Conservation (phyloP, 2,888 invertebrate genomes). For the Philaethria dido region DNA sequence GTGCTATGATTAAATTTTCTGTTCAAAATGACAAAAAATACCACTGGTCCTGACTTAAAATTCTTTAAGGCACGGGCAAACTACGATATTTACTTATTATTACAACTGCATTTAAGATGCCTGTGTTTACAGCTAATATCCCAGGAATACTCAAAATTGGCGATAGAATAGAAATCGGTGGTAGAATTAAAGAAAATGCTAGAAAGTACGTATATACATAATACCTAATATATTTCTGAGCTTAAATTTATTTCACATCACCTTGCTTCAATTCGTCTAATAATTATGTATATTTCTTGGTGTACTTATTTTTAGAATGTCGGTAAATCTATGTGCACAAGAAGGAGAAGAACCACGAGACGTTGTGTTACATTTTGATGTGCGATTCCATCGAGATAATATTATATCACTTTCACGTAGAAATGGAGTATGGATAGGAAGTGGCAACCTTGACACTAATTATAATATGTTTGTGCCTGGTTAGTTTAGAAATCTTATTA, state of each 20-base stretch:
- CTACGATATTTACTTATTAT: constrained; percentile 44
- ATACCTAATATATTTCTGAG: neutral
- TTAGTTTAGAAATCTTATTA: constrained; percentile 51
- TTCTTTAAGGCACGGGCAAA: constrained; percentile 50
- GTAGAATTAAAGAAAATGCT: constrained; percentile 77
- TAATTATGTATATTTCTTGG: too few species aligned
- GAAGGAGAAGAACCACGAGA: constrained; percentile 77
- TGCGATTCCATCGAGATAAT: constrained; percentile 76
- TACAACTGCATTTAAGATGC: constrained; percentile 60
- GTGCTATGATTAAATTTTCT: constrained; percentile 72
- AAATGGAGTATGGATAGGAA: constrained; percentile 78
- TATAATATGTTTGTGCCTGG: constrained; percentile 81
- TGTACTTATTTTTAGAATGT: constrained; percentile 61
- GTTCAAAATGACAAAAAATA: constrained; percentile 73
- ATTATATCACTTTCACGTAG: constrained; percentile 75
- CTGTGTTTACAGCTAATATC: constrained; percentile 76
- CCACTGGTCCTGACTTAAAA: constrained; percentile 57
- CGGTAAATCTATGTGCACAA: constrained; percentile 75
- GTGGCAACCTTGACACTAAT: constrained; percentile 77
- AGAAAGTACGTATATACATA: constrained; percentile 64
- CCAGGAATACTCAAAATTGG: constrained; percentile 71
- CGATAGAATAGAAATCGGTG: constrained; percentile 77
- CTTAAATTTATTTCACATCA: too few species aligned
- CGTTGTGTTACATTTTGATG: constrained; percentile 77
- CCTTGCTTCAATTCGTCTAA: too few species aligned